These are phyloP conservation scores for Isotomurus palustris DNA, from an alignment of 2,888 invertebrate genomes.

Conservation along the genomic window DNA sequence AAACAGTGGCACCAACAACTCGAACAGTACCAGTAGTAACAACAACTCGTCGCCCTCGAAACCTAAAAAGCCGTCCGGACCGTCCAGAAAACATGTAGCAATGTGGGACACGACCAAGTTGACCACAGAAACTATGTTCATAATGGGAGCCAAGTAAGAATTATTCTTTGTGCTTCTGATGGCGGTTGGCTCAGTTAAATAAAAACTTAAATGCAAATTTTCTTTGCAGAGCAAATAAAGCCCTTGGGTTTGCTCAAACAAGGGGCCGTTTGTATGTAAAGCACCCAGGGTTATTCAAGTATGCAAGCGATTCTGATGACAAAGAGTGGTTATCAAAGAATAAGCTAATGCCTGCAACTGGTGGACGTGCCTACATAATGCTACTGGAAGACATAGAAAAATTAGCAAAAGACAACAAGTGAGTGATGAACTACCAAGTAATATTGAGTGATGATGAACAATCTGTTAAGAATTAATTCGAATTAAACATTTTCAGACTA, in stretches of 20 bases:
- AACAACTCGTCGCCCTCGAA: conserved; percentile 37
- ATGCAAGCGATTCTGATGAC: conserved; percentile 73
- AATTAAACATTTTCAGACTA: conserved; percentile 29
- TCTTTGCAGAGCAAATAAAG: conserved; percentile 58
- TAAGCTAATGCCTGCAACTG: conserved; percentile 70
- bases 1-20: conserved; percentile 23
- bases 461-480: background rate
- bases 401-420: conserved; percentile 67
- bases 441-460: background rate
- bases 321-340: conserved; percentile 75
- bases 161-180: background rate
- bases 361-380: conserved; percentile 74
- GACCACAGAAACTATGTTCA: conserved; percentile 67
- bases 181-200: too few relatives aligned
- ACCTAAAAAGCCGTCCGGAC: conserved; percentile 46
- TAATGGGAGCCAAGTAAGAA: conserved; percentile 67
- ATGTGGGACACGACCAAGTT: conserved; percentile 72
- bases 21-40: conserved; percentile 29
- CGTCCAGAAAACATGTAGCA: conserved; percentile 49
- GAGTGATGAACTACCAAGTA: conserved; percentile 47
- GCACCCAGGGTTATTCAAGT: conserved; percentile 70
- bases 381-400: conserved; percentile 72
- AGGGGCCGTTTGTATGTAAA: conserved; percentile 70
- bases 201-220: background rate
- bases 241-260: conserved; percentile 68